Base-by-base conservation (phyloP, 2,113 vertebrate species). In the Promerops cafer region DNA sequence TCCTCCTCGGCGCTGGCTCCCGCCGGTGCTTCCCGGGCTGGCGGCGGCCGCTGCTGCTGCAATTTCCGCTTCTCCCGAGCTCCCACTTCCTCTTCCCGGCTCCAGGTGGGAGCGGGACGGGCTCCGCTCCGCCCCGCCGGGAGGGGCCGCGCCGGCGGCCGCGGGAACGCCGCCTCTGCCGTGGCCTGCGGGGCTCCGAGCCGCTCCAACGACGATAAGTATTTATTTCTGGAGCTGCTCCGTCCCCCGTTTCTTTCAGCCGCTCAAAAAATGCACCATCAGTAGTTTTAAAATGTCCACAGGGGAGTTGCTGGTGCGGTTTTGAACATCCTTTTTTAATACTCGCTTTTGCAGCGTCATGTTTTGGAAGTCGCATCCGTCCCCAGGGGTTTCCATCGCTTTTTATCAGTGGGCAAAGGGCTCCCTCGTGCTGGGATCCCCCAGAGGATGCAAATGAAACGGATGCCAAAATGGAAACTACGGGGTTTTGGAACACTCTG, bases 61-160 rank as follows among this genome's bases (percentile, higher is more conserved):
- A 98, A 98, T 97, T 98, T 97, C 98, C 98, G 97, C 94, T 93
- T 94, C 93, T 98, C 96, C 97, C 90, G 76, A 86, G 89, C 81
- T 96, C 97, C 98, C 96, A 92, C 86, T 98, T 96, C 98, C 97
- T 96, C 97, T 94, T 96, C 94, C 94, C 91, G 95, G 93, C 92
- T 94, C 92, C 93, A 94, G 97, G 95, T 96, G 95, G 96, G 95
- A 93, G 7, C 13, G 16, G 77, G 85, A 33, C 10, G 16, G 10
- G 76, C 39, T 23, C 15, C 16, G 68, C 90, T 52, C 84, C 84
- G 76, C 93, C 81, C 77, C 45, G 37, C 6, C 54, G 31, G 65
- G 86, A 57, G 77, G 60, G 44, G 52, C 64, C 13, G 37, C 9
- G 14, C 35, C 5, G 35, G 15, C 22, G 27, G 52, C 40, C 15